phyloP scores from a whole-genome alignment of 2,113 vertebrate genomes.

The Sinocyclocheilus rhinocerous region DNA sequence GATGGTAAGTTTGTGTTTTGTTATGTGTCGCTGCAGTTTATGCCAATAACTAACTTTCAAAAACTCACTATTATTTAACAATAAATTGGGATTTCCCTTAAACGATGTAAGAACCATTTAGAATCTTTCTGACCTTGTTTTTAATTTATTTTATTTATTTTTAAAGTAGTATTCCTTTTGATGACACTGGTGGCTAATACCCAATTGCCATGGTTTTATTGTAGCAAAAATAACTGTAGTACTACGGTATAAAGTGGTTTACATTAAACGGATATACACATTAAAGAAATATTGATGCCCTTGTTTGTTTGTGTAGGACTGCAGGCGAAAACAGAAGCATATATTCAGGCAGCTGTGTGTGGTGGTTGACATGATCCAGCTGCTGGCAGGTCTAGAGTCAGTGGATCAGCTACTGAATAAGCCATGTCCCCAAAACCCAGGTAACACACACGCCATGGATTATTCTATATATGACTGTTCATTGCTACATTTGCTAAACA shows the following conservation, averaged over 20 bases:
- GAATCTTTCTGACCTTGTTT: not conserved
- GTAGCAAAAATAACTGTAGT: not conserved
- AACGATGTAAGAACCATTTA: not conserved
- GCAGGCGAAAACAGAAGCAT: slow-evolving; percentile 73
- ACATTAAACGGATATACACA: not conserved
- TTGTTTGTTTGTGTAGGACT: slow-evolving; percentile 62
- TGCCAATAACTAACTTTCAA: not conserved
- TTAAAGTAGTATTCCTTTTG: not conserved
- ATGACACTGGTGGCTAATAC: not conserved
- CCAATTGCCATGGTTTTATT: not conserved
- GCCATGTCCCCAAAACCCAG: slow-evolving; percentile 58
- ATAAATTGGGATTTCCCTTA: not conserved
- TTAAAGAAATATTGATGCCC: not conserved
- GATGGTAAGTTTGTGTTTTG: slow-evolving; percentile 58
- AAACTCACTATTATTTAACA: not conserved
- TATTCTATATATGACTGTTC: not conserved
- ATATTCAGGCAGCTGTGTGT: slow-evolving; percentile 72
- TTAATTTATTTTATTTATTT: not conserved
- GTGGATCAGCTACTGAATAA: slow-evolving; percentile 64
- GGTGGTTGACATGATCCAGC: slow-evolving; percentile 70
- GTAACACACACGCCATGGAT: slow-evolving; percentile 46
- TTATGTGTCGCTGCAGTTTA: not conserved
- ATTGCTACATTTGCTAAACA: not conserved
- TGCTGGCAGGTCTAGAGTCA: slow-evolving; percentile 68
- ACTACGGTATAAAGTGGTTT: not conserved